Percentiles rank a stretch among this genome's conserved stretches.
phyloP scores from a whole-genome alignment of 2,888 invertebrate genomes.

The Pristionchus entomophagus region DNA sequence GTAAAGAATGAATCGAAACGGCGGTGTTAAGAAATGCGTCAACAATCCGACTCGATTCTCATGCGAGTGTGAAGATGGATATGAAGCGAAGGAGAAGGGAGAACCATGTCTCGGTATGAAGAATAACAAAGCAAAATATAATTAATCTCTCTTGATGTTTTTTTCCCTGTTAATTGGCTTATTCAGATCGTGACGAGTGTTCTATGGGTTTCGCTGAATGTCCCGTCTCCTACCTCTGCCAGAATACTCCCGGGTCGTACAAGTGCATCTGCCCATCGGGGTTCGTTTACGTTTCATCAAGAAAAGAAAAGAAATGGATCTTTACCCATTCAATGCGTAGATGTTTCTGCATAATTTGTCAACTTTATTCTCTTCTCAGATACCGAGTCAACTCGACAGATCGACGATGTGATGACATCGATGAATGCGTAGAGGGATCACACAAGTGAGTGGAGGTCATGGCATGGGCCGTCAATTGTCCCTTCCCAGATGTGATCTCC shows the following conservation, averaged over 20 bases:
- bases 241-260: constrained; percentile 37
- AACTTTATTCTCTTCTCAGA: too few species aligned
- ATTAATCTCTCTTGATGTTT: too few species aligned
- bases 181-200: constrained; percentile 38
- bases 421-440: background rate
- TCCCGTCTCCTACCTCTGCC: background rate
- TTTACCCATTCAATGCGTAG: too few species aligned
- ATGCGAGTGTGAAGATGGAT: constrained; percentile 9
- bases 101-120: constrained; percentile 23
- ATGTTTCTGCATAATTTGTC: constrained; percentile 89
- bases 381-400: background rate
- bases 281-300: background rate
- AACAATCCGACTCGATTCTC: background rate
- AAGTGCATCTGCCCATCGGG: constrained; percentile 24
- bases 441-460: background rate
- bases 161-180: too few species aligned
- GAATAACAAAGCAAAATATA: too few species aligned
- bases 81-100: constrained; percentile 1
- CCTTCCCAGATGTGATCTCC: background rate
- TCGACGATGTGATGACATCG: constrained; percentile 23
- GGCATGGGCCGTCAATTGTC: background rate
- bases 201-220: constrained; percentile 72
- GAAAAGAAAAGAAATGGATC: too few species aligned
- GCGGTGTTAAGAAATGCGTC: background rate
- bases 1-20: too few species aligned